Conservation (phyloP, 2,113 vertebrate genomes). For the Balaenoptera acutorostrata region DNA sequence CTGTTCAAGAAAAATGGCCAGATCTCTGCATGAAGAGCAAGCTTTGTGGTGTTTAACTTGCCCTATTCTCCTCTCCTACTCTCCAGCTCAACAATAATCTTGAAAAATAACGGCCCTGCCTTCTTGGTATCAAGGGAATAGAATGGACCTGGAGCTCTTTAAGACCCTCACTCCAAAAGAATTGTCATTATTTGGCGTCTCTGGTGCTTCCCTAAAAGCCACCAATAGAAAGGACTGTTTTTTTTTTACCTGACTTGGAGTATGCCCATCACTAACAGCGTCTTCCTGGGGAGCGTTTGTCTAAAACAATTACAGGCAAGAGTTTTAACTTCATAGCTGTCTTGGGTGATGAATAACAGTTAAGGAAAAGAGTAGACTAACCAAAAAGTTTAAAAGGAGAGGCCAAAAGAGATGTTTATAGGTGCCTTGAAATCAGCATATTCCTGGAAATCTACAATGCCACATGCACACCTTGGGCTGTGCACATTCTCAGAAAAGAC, state of each 20-base stretch:
- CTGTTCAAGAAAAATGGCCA: neutral
- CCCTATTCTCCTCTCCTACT: neutral
- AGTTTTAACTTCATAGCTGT: neutral
- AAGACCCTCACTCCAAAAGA: neutral
- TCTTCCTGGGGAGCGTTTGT: neutral
- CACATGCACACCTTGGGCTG: neutral
- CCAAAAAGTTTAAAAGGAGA: neutral
- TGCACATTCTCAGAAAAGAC: neutral
- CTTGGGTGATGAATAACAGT: neutral
- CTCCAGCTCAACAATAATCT: neutral
- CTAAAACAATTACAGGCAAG: neutral
- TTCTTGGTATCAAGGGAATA: neutral
- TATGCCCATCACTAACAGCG: neutral
- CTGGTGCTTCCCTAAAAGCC: neutral
- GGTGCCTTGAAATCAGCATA: neutral
- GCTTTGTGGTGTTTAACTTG: neutral
- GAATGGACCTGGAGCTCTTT: neutral
- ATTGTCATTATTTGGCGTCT: neutral
- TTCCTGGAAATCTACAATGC: neutral
- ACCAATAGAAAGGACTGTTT: neutral
- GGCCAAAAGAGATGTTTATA: neutral
- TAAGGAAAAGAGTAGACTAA: neutral
- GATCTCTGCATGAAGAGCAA: neutral
- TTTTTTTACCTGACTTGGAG: neutral
- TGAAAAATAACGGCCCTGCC: neutral